Conservation (phyloP, 2,888 invertebrate genomes). For the Protodeltote pygarga region DNA sequence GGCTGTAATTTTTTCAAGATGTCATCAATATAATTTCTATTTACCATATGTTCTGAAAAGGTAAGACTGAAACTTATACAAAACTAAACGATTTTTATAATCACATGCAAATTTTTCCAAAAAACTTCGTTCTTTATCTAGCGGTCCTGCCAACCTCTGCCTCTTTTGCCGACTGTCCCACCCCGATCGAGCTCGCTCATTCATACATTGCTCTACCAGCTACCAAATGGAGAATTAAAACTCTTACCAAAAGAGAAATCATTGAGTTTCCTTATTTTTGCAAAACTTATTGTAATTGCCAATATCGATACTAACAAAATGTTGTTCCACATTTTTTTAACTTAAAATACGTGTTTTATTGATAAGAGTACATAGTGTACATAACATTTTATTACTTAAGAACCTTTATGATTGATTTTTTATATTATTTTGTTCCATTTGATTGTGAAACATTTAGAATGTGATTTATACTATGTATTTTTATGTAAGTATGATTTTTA, state of each 20-base stretch:
- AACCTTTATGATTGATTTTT: conserved; percentile 1
- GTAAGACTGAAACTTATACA: no score
- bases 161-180: no score
- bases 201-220: background rate
- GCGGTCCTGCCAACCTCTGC: no score
- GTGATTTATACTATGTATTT: background rate
- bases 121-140: no score
- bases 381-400: conserved; percentile 7
- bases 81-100: no score
- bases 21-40: no score
- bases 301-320: conserved; percentile 9
- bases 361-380: background rate
- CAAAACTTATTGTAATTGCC: conserved; percentile 6
- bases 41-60: no score
- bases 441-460: conserved; percentile 12
- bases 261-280: background rate
- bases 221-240: background rate
- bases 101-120: no score
- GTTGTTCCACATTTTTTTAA: conserved; percentile 24
- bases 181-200: no score
- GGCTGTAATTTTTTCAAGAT: no score
- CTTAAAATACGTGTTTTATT: background rate
- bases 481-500: background rate
- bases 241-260: conserved; percentile 15
- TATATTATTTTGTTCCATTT: conserved; percentile 15